These are phyloP conservation scores for Clanis bilineata DNA, from an alignment of 2,888 invertebrate genomes.

Conservation along the genomic window DNA sequence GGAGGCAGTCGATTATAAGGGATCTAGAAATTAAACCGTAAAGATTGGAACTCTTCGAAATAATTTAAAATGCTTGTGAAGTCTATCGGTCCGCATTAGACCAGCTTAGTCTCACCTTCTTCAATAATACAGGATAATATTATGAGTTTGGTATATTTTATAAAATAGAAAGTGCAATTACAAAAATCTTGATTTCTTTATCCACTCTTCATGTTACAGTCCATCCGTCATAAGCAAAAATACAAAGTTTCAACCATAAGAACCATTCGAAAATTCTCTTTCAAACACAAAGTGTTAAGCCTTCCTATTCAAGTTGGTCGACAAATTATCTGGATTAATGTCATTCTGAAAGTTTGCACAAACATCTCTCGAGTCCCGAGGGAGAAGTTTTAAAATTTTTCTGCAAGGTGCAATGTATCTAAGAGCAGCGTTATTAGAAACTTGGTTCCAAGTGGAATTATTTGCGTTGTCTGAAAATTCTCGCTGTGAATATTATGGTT, in stretches of 20 bases:
- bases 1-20: no score
- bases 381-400: slow-evolving; percentile 60
- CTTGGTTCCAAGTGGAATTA: slow-evolving; percentile 59
- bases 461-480: slow-evolving; percentile 46
- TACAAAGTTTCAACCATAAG: not conserved
- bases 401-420: slow-evolving; percentile 73
- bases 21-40: no score
- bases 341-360: slow-evolving; percentile 61
- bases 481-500: slow-evolving; percentile 48
- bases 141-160: no score
- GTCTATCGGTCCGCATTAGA: no score
- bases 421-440: slow-evolving; percentile 68
- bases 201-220: not conserved
- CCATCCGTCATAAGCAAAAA: not conserved
- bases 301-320: slow-evolving; percentile 42
- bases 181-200: not conserved
- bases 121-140: no score
- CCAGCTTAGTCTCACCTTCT: no score
- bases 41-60: no score
- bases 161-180: no score
- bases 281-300: slow-evolving; percentile 29
- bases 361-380: slow-evolving; percentile 55
- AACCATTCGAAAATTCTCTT: not conserved
- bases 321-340: slow-evolving; percentile 63
- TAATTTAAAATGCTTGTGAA: no score